Conservation (phyloP, 2,797 vertebrate genomes). For the Lophius americanus region DNA sequence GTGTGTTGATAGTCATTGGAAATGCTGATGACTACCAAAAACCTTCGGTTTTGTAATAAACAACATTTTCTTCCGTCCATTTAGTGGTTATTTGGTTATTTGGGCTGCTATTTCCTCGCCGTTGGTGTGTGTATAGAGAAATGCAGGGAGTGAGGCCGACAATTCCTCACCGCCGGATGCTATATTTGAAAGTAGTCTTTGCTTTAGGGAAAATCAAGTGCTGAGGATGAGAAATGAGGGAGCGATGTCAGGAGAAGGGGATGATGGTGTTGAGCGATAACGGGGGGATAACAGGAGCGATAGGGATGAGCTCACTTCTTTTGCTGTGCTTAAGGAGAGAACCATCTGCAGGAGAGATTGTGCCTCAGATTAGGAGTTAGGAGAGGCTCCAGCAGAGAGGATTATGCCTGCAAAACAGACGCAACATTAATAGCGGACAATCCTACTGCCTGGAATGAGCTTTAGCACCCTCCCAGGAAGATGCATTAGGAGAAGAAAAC, state of each 20-base stretch:
- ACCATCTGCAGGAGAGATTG: constrained; percentile 89
- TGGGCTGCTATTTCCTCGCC: not conserved
- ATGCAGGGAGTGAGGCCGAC: not conserved
- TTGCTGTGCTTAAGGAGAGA: constrained; percentile 86
- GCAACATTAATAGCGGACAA: constrained; percentile 73
- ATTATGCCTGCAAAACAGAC: constrained; percentile 76
- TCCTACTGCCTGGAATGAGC: constrained; percentile 72
- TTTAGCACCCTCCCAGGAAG: constrained; percentile 38
- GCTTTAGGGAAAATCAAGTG: constrained; percentile 35
- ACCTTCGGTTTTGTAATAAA: not conserved
- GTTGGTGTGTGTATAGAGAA: constrained; percentile 6
- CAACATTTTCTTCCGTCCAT: not conserved
- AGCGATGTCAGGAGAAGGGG: constrained; percentile 58
- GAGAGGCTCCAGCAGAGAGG: constrained; percentile 78
- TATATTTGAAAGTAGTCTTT: constrained; percentile 1
- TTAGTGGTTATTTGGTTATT: constrained; percentile 3
- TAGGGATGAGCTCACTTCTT: constrained; percentile 84
- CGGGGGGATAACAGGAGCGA: constrained; percentile 62
- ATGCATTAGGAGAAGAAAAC: constrained; percentile 14
- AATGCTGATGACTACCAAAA: not conserved
- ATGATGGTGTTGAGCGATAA: constrained; percentile 57
- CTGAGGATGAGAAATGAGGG: constrained; percentile 59
- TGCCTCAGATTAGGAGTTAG: constrained; percentile 85
- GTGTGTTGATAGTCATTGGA: not conserved
- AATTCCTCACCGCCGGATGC: not conserved